phyloP scores from a whole-genome alignment of 2,113 vertebrate species.

The Ibidorhyncha struthersii region DNA sequence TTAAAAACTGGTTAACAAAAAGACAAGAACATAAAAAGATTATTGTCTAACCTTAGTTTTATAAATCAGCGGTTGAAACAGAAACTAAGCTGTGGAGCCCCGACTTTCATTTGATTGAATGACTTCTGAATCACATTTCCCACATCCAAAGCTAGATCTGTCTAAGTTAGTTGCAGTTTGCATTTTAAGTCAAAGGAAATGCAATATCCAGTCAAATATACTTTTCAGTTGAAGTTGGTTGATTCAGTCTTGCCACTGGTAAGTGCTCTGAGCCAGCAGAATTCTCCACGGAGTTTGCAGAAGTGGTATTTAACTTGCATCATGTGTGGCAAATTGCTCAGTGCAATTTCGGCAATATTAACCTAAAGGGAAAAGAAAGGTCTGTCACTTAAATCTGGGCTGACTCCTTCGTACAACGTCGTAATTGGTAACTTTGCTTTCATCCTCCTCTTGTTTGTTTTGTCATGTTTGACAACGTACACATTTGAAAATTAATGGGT shows the following conservation, averaged over 20 bases:
- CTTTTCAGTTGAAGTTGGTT: neutral
- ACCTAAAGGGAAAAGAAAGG: slow-evolving; percentile 28
- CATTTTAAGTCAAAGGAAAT: neutral
- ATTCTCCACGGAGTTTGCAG: neutral
- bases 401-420: neutral
- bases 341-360: neutral
- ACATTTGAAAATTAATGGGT: slow-evolving; percentile 33
- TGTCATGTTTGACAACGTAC: neutral
- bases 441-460: slow-evolving; percentile 3
- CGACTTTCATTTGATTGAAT: neutral
- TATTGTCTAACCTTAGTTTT: neutral
- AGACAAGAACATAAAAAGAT: neutral
- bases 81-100: neutral
- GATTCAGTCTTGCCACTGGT: neutral
- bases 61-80: neutral
- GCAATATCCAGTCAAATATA: slow-evolving; percentile 7
- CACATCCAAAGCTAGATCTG: neutral
- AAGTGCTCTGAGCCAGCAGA: slow-evolving; percentile 1
- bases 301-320: slow-evolving; percentile 18
- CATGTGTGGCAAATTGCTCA: neutral
- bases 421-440: slow-evolving; percentile 5
- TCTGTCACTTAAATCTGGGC: slow-evolving; percentile 6
- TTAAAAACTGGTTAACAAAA: neutral
- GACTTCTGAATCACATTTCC: neutral
- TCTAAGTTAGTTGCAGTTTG: neutral